Percentiles rank a stretch among this genome's conserved stretches.
Conservation (phyloP, 2,113 vertebrate species). For the Pluvianellus socialis region DNA sequence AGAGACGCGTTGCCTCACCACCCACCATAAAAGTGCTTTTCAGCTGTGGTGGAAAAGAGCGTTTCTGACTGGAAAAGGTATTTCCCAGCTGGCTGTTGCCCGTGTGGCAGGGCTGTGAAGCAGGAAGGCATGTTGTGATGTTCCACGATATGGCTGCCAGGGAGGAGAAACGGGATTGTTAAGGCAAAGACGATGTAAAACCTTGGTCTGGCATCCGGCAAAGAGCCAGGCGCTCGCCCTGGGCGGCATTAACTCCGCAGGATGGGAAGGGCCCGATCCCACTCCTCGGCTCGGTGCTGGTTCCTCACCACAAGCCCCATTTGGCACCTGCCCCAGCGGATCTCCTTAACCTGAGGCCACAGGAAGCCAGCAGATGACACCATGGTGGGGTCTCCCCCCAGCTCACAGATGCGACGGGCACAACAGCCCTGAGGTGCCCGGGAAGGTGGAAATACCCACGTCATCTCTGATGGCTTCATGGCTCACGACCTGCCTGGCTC, state of each 20-base stretch:
- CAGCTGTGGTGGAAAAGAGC: neutral
- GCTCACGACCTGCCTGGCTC: neutral
- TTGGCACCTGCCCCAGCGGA: neutral
- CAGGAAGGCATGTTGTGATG: neutral
- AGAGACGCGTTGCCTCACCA: neutral
- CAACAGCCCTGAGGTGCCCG: rapidly evolving
- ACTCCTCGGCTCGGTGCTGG: neutral
- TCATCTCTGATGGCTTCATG: neutral
- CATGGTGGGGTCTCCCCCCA: rapidly evolving
- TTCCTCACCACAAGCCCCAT: neutral
- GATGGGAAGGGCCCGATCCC: neutral
- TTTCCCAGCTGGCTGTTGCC: neutral
- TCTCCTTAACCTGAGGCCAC: rapidly evolving
- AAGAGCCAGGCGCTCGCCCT: neutral
- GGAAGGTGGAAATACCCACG: neutral
- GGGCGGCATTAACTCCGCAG: neutral
- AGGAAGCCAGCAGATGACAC: rapidly evolving
- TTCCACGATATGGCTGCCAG: neutral
- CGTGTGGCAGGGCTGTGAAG: neutral
- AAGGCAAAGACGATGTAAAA: neutral
- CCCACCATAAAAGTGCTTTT: slow-evolving; percentile 5
- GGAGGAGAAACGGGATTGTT: neutral
- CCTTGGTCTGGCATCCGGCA: neutral
- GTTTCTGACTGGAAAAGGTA: neutral
- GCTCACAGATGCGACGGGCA: rapidly evolving